phyloP scores from a whole-genome alignment of 2,797 vertebrate genomes.

The Sylvia borin region DNA sequence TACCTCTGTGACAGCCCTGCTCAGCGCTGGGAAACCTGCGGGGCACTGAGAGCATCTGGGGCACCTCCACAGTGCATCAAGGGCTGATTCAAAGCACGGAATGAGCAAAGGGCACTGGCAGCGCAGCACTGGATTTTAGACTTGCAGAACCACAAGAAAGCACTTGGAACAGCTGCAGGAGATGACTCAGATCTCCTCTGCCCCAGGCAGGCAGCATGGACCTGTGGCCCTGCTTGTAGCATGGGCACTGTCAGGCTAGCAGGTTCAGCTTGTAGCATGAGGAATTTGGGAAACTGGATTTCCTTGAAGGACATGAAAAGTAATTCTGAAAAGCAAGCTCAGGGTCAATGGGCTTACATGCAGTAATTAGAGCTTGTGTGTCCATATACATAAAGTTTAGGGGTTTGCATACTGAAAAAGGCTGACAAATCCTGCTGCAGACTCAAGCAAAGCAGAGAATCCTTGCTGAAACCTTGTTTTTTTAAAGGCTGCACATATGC shows the following conservation, averaged over 20 bases:
- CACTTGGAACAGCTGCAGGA: background rate
- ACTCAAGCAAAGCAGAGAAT: background rate
- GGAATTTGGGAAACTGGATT: background rate
- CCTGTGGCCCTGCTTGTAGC: background rate
- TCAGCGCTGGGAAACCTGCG: background rate
- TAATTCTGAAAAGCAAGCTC: background rate
- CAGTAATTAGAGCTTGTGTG: background rate
- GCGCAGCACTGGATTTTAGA: background rate
- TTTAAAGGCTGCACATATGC: background rate
- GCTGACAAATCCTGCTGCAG: background rate
- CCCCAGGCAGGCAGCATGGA: background rate
- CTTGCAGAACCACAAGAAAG: background rate
- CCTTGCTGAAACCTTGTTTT: background rate
- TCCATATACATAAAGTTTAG: background rate
- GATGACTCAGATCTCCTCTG: background rate
- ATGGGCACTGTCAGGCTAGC: background rate
- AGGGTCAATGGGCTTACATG: background rate
- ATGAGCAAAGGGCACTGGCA: background rate
- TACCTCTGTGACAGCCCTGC: background rate
- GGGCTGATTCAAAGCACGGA: background rate
- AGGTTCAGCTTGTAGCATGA: background rate
- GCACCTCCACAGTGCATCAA: background rate
- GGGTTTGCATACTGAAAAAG: background rate
- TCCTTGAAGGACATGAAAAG: background rate
- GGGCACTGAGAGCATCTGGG: accelerated